Conservation (phyloP, 2,888 invertebrate species). For the Pedicia rivosa region DNA sequence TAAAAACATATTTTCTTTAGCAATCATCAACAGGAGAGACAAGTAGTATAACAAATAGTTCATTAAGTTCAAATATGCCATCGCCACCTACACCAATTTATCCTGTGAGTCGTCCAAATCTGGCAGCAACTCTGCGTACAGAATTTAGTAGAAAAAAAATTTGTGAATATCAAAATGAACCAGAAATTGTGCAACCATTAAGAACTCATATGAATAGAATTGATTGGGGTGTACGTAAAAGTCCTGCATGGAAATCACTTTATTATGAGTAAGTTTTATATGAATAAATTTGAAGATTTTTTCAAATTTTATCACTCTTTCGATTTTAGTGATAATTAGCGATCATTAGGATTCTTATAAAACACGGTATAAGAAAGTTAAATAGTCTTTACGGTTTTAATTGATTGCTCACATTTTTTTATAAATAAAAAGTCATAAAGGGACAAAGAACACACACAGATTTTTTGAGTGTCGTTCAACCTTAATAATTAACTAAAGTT, state of each 20-base stretch:
- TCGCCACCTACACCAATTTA: slow-evolving; percentile 23
- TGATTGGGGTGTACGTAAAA: slow-evolving; percentile 29
- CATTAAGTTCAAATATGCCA: slow-evolving; percentile 13
- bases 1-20: neutral
- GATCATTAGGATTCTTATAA: too few relatives aligned
- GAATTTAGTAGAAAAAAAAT: slow-evolving; percentile 25
- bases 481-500: too few relatives aligned
- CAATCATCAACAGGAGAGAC: slow-evolving; percentile 15
- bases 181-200: slow-evolving; percentile 9
- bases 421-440: too few relatives aligned
- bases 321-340: too few relatives aligned
- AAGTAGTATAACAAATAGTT: slow-evolving; percentile 12
- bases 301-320: too few relatives aligned
- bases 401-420: too few relatives aligned
- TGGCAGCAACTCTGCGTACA: slow-evolving; percentile 28
- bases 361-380: too few relatives aligned
- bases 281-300: too few relatives aligned
- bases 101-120: slow-evolving; percentile 27
- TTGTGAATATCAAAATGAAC: slow-evolving; percentile 17
- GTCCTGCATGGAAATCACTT: slow-evolving; percentile 29
- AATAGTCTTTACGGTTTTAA: too few relatives aligned
- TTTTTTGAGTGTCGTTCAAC: too few relatives aligned
- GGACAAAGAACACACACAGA: too few relatives aligned
- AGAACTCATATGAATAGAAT: slow-evolving; percentile 18
- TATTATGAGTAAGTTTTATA: slow-evolving; percentile 22